Conservation (phyloP, 2,113 vertebrate species). For the Rafetus swinhoei region DNA sequence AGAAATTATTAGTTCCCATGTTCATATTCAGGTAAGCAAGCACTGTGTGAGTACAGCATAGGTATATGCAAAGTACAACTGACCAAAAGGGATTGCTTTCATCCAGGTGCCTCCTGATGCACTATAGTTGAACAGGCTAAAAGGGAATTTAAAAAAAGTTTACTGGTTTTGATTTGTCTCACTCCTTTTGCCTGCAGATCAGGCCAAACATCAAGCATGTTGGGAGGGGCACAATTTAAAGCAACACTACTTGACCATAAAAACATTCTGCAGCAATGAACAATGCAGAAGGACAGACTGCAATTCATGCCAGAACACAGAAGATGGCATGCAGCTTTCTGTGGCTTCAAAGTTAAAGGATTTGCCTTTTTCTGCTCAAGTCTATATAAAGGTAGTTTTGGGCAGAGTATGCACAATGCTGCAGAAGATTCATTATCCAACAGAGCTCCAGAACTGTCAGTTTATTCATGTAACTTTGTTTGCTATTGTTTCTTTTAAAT, state of each 20-base stretch:
- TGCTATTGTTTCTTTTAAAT: constrained; percentile 22
- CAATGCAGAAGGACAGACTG: constrained; percentile 72
- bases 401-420: constrained; percentile 30
- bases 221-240: constrained; percentile 88
- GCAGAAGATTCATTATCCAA: constrained; percentile 40
- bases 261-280: constrained; percentile 67
- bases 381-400: constrained; percentile 37
- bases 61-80: background rate
- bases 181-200: constrained; percentile 87
- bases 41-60: constrained; percentile 36
- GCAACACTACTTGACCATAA: constrained; percentile 78
- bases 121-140: constrained; percentile 75
- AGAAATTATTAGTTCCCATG: constrained; percentile 44
- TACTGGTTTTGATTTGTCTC: constrained; percentile 82
- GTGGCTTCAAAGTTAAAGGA: constrained; percentile 49
- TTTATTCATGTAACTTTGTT: constrained; percentile 19
- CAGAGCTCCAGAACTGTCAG: constrained; percentile 55
- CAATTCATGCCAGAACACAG: constrained; percentile 53
- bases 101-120: constrained; percentile 78
- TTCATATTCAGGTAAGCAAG: constrained; percentile 57
- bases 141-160: constrained; percentile 80
- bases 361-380: constrained; percentile 57
- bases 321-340: constrained; percentile 66
- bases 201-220: constrained; percentile 90
- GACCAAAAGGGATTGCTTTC: constrained; percentile 33